Evolutionary conservation across 1,140 invertebrate species (phyloP), one percentile per base, ranked within the genome.

Genomic region (Macrotrachela quadricornifera): DNA sequence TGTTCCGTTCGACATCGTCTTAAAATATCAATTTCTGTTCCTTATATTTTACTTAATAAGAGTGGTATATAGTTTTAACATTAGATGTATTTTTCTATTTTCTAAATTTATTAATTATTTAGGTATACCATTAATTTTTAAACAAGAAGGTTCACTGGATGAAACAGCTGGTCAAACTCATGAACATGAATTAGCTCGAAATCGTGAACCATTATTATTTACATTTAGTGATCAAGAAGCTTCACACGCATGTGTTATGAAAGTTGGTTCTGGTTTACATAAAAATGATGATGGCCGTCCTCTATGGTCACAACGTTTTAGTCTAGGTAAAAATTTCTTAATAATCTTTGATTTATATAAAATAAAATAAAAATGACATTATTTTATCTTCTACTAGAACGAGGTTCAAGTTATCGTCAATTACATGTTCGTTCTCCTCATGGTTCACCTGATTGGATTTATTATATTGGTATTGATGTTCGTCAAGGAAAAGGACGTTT

Each of bases 1-100:
- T 30, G 21, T 30, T 30, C 21, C 2, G 8, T 30, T 30, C 21
- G 21, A 30, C 21, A 30, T 30, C 21, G 21, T 38, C 66, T 76
- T 46, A 72, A 84, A 75, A 75, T 91, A 50, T 78, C 76, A 45
- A 74, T 94, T 14, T 81, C 77, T 55, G 81, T 84, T 17, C 80
- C 82, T 1, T 92, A 82, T 70, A 96, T 91, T 90, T 78, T 97
- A 57, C 78, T 96, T 30, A 96, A 97, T 67, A 83, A 83, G 67
- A 86, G 85, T 14, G 90, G 88, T 0, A n/a, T n/a, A n/a, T n/a
- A n/a, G 96, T 57, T 77, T 96, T 36, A 96, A 97, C 67, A 83
- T 83, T 67, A 85, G 85, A 12, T 88, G 87, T 0, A n/a, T n/a
- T n/a, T n/a, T n/a, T n/a, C n/a, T n/a, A n/a, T n/a, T n/a, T n/a